Base-by-base conservation (phyloP, 2,797 vertebrate genomes). In the Sebastes jordani region DNA sequence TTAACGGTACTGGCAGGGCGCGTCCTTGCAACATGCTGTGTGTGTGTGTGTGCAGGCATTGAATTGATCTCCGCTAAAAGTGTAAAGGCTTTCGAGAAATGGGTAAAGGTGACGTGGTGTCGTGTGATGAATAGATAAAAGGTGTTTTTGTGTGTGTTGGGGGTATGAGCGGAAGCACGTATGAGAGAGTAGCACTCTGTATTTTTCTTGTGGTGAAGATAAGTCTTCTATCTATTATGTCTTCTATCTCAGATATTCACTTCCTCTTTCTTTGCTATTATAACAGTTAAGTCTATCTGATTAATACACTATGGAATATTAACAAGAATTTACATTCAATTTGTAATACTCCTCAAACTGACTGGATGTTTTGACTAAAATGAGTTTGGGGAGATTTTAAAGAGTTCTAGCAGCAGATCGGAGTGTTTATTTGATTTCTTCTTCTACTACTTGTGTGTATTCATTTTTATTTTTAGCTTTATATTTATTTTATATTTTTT, bases 71-170 rank as follows among this genome's bases (percentile, higher is more conserved):
- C 38, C 6, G 5, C 55, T 36, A 23, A 55, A 55, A 14, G 4
- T 20, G 60, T 42, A 2, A 1, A 56, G 64, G 36, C 7, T 81
- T 89, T 85, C 34, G 14, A 84, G 88, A 89, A 90, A 77, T 25
- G 27, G 22, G 59, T 65, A 11, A 78, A 78, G 63, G 85, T 87
- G 77, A 36, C 22, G 65, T n/a, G n/a, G n/a, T n/a, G 49, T 38
- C 60, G 22, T 59, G 58, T 56, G 54, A 81, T 27, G 18, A 84
- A 74, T 13, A 49, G 6, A 46, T 0, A 60, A 23, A 61, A 16
- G 11, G 13, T 10, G 13, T 34, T 25, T 25, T 18, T 70, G 59
- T n/a, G 42, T 46, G 42, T 16, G 38, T 42, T n/a, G 18, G 1
- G 11, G 30, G 0, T 2, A 25, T 25, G 18, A 22, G 62, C 8